A percentile compares a stretch with the other conserved stretches of the same genome.
phyloP scores from a whole-genome alignment of 2,888 invertebrate genomes.

The Pseudanteris insignis region DNA sequence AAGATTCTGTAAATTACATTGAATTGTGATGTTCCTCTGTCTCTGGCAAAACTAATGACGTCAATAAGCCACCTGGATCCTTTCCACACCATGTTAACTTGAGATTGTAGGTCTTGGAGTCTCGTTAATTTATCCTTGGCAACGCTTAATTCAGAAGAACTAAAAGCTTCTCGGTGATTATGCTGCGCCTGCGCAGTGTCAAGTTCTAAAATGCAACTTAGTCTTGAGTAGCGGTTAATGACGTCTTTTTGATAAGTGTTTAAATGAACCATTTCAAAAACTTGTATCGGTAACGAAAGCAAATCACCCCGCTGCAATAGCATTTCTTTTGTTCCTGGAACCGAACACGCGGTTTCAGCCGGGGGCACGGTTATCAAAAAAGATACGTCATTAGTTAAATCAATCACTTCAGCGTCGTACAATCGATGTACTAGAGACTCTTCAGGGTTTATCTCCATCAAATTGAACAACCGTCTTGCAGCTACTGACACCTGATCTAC shows the following conservation, averaged over 20 bases:
- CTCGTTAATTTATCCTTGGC: slow-evolving; percentile 86
- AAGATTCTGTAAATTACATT: no score
- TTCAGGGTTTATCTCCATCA: slow-evolving; percentile 80
- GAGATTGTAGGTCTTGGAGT: slow-evolving; percentile 84
- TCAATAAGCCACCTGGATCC: slow-evolving; percentile 96
- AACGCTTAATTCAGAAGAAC: slow-evolving; percentile 83
- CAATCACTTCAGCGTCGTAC: slow-evolving; percentile 93
- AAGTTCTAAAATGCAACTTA: slow-evolving; percentile 92
- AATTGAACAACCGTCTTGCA: slow-evolving; percentile 78
- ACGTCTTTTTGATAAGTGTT: slow-evolving; percentile 93
- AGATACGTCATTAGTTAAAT: slow-evolving; percentile 89
- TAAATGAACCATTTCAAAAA: slow-evolving; percentile 93
- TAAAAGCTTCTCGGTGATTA: slow-evolving; percentile 93
- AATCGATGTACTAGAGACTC: slow-evolving; percentile 80
- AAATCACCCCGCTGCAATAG: slow-evolving; percentile 86
- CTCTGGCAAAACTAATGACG: slow-evolving; percentile 91
- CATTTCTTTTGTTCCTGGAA: slow-evolving; percentile 86
- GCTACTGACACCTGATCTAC: slow-evolving; percentile 80
- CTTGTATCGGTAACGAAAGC: slow-evolving; percentile 90
- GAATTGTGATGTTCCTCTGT: slow-evolving; percentile 69
- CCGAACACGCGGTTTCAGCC: slow-evolving; percentile 90
- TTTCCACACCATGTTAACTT: slow-evolving; percentile 91
- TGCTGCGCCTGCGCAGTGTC: slow-evolving; percentile 93
- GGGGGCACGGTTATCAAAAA: slow-evolving; percentile 93
- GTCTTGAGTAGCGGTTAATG: slow-evolving; percentile 88